phyloP scores from a whole-genome alignment of 2,113 vertebrate species.

The Scomber scombrus region DNA sequence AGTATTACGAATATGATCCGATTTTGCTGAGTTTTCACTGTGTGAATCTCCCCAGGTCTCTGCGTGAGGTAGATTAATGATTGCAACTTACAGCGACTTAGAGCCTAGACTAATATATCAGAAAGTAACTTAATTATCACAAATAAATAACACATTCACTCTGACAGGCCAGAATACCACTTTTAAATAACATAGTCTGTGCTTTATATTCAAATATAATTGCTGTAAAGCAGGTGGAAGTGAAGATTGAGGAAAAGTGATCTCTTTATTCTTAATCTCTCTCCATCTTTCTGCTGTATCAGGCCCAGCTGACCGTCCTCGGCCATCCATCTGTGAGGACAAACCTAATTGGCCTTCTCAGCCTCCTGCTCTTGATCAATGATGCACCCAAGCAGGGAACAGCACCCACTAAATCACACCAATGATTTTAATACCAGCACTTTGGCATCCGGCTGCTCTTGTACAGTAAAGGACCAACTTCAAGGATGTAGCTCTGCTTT shows the following conservation, averaged over 20 bases:
- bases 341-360: conserved; percentile 49
- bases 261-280: not conserved
- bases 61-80: conserved; percentile 58
- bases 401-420: conserved; percentile 55
- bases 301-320: conserved; percentile 29
- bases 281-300: not conserved
- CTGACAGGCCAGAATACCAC: not conserved
- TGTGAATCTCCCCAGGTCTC: conserved; percentile 33
- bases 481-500: conserved; percentile 19
- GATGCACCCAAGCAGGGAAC: conserved; percentile 44
- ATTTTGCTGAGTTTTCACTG: conserved; percentile 16
- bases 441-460: not conserved
- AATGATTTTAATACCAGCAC: conserved; percentile 38
- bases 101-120: conserved; percentile 11
- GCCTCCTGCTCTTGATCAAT: conserved; percentile 62
- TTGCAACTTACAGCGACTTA: not conserved
- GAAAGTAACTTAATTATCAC: not conserved
- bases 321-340: conserved; percentile 53
- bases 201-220: conserved; percentile 8
- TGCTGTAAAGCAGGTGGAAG: not conserved
- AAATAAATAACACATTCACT: not conserved
- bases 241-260: conserved; percentile 1
- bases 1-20: conserved; percentile 58
- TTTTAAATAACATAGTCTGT: not conserved
- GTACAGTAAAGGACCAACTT: conserved; percentile 20